A percentile compares a stretch with the other conserved stretches of the same genome.
These are phyloP conservation scores for Pterois miles DNA, from an alignment of 2,797 vertebrate genomes.

Conservation along the genomic window DNA sequence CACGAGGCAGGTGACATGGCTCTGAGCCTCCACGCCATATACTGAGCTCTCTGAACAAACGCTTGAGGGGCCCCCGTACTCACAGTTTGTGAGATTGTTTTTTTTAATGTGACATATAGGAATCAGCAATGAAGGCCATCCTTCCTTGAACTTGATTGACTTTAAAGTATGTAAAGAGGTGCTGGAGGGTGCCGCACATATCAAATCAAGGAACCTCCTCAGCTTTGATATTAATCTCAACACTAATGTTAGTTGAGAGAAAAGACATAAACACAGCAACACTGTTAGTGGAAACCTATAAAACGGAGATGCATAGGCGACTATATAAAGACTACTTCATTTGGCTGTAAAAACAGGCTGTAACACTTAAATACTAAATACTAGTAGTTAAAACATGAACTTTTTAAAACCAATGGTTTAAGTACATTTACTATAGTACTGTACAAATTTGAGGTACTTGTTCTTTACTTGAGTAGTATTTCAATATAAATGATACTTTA, in stretches of 20 bases:
- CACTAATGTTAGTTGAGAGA: conserved; percentile 1
- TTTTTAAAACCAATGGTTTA: neutral
- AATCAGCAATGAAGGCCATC: neutral
- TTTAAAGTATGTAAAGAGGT: conserved; percentile 39
- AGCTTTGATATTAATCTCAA: neutral
- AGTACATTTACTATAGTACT: neutral
- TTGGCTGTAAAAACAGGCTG: too few relatives aligned
- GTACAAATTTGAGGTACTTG: neutral
- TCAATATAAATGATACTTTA: neutral
- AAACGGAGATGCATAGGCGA: neutral
- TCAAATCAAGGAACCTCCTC: conserved; percentile 20
- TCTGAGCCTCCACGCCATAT: conserved; percentile 15
- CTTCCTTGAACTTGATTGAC: conserved; percentile 13
- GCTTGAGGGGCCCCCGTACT: neutral
- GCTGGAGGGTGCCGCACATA: neutral
- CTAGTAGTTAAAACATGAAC: neutral
- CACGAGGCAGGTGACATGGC: neutral
- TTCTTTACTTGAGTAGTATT: neutral
- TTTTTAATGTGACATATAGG: conserved; percentile 20
- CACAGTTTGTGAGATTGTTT: conserved; percentile 23
- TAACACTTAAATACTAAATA: too few relatives aligned
- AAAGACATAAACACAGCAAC: neutral
- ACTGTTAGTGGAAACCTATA: neutral
- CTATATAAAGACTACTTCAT: neutral
- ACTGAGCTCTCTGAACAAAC: conserved; percentile 30